These are phyloP conservation scores for Ypsolopha sequella DNA, from an alignment of 2,888 invertebrate genomes.

Conservation along the genomic window DNA sequence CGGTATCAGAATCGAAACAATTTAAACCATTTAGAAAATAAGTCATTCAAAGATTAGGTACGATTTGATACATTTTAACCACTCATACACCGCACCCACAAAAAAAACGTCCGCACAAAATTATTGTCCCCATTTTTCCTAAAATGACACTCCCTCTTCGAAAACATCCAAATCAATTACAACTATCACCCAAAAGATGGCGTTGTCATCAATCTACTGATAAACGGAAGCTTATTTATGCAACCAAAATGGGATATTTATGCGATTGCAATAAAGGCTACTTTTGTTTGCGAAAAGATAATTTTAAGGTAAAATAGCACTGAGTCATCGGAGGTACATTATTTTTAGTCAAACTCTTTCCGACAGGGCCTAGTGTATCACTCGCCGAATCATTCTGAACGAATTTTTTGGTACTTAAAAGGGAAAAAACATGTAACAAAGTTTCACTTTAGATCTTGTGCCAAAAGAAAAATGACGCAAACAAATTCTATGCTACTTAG, in stretches of 20 bases:
- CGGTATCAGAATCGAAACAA: no score
- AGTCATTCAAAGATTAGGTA: no score
- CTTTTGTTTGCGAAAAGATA: conserved; percentile 11
- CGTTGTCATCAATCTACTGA: conserved; percentile 34
- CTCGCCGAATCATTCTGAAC: conserved; percentile 11
- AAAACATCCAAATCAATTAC: conserved; percentile 46
- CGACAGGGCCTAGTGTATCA: conserved; percentile 21
- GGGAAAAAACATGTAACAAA: no score
- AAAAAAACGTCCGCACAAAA: conserved; percentile 1
- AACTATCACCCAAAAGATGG: conserved; percentile 10
- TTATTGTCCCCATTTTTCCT: conserved; percentile 7
- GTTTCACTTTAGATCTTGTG: no score
- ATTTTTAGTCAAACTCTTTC: conserved; percentile 30
- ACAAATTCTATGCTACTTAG: no score
- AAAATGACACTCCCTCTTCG: conserved; percentile 1
- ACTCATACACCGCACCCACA: no score
- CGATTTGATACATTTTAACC: no score
- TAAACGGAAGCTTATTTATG: no score
- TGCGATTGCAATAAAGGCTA: no score
- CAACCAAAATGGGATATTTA: no score
- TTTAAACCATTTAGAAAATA: no score
- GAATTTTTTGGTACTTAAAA: background rate
- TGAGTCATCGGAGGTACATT: conserved; percentile 37
- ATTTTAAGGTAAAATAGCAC: conserved; percentile 11
- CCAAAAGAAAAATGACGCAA: no score